These are phyloP conservation scores for Myiozetetes cayanensis DNA, from an alignment of 2,113 vertebrate genomes.

Conservation along the genomic window DNA sequence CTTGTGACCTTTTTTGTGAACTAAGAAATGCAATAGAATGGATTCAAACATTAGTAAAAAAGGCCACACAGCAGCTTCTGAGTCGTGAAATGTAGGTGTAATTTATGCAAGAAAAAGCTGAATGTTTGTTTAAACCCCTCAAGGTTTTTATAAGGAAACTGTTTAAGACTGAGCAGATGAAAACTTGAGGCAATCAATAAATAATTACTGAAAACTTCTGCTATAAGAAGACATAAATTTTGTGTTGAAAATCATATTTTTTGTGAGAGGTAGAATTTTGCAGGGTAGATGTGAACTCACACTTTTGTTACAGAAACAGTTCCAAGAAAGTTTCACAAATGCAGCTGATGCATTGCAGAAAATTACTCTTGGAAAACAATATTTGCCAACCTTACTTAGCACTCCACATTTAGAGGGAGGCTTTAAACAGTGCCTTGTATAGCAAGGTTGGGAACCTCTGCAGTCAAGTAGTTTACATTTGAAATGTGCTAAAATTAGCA, in stretches of 20 bases:
- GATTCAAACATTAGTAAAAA: neutral
- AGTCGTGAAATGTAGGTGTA: neutral
- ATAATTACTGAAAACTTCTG: neutral
- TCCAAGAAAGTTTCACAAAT: neutral
- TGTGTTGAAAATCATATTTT: neutral
- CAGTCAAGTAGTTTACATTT: neutral
- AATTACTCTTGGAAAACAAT: neutral
- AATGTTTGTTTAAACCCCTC: neutral
- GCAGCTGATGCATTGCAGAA: neutral
- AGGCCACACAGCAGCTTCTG: neutral
- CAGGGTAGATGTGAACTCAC: neutral
- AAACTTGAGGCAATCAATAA: constrained; percentile 4
- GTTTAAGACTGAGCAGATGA: neutral
- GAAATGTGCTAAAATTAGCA: neutral
- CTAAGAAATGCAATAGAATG: neutral
- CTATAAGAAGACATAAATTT: neutral
- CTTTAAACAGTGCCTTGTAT: neutral
- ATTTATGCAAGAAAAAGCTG: neutral
- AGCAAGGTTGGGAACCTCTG: neutral
- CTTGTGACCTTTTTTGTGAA: neutral
- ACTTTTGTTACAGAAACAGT: neutral
- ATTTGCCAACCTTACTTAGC: neutral
- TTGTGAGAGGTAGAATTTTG: neutral
- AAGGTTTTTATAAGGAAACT: neutral
- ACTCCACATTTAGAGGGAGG: neutral